A percentile compares a stretch with the other conserved stretches of the same genome.
phyloP scores from a whole-genome alignment of 2,113 vertebrate genomes.

The Scopus umbretta region DNA sequence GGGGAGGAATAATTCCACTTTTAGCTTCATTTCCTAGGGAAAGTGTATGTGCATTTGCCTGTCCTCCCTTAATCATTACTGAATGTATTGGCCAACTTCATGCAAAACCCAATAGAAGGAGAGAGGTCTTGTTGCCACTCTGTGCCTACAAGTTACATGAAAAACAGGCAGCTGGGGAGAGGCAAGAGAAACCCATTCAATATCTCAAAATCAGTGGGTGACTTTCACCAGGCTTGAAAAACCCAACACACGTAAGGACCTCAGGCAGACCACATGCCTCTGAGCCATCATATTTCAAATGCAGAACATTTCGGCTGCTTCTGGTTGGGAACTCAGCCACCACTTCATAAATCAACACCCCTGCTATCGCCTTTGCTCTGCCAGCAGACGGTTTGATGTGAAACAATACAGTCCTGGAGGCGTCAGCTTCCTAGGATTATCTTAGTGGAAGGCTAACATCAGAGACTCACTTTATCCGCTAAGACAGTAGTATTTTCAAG shows the following conservation, averaged over 20 bases:
- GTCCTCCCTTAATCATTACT: background rate
- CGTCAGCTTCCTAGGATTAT: background rate
- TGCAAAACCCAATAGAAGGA: background rate
- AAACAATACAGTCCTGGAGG: background rate
- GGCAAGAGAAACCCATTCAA: background rate
- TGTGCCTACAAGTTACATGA: background rate
- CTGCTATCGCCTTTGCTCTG: background rate
- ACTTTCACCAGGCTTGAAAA: background rate
- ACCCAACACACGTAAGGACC: rapidly evolving
- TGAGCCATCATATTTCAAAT: rapidly evolving
- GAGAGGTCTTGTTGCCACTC: background rate
- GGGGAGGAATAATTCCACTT: background rate
- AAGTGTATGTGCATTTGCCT: background rate
- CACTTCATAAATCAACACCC: conserved; percentile 14
- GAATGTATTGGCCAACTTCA: background rate
- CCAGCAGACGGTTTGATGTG: background rate
- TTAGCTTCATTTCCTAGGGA: background rate
- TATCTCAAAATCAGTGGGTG: too few species aligned
- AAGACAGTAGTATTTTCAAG: background rate
- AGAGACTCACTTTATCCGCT: background rate
- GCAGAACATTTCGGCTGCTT: background rate
- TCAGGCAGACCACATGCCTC: background rate
- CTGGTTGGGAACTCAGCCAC: background rate
- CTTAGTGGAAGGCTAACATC: background rate
- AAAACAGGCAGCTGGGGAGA: background rate